phyloP scores from a whole-genome alignment of 1,140 invertebrate species.

The Hyphantria cunea region DNA sequence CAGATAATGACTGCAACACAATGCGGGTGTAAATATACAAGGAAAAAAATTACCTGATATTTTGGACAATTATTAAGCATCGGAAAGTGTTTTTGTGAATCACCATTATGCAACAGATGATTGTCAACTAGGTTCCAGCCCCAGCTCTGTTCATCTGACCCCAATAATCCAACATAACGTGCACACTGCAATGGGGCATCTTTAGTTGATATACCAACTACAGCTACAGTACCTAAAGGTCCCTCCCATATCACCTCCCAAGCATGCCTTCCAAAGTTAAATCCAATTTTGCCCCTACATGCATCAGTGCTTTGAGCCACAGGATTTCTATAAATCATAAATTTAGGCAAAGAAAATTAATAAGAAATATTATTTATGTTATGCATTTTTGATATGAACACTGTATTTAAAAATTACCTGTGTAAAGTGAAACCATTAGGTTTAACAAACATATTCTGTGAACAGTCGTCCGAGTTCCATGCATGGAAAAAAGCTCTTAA shows the following conservation, averaged over 20 bases:
- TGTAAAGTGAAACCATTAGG: constrained; percentile 98
- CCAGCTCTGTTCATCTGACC: constrained; percentile 98
- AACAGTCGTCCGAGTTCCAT: constrained; percentile 99
- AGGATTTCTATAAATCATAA: constrained; percentile 87
- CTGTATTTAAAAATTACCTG: constrained; percentile 74
- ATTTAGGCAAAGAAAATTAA: not conserved
- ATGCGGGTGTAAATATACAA: no score
- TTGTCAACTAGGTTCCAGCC: constrained; percentile 99
- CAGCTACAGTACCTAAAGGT: constrained; percentile 96
- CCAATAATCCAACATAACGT: constrained; percentile 96
- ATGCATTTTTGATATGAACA: not conserved
- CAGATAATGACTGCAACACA: no score
- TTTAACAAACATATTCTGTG: constrained; percentile 98
- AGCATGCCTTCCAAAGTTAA: constrained; percentile 95
- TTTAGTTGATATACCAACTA: constrained; percentile 97
- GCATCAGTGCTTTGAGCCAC: constrained; percentile 99
- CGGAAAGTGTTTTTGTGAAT: constrained; percentile 97
- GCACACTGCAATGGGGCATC: constrained; percentile 94
- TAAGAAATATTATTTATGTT: constrained; percentile 11
- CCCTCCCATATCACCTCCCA: constrained; percentile 99
- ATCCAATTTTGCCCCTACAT: constrained; percentile 96
- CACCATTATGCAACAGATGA: constrained; percentile 97
- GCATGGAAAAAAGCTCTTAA: constrained; percentile 96
- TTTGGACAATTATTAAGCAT: constrained; percentile 98
- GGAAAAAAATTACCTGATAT: constrained; percentile 98